Conservation (phyloP, 2,888 invertebrate genomes). For the Melanotus villosus region DNA sequence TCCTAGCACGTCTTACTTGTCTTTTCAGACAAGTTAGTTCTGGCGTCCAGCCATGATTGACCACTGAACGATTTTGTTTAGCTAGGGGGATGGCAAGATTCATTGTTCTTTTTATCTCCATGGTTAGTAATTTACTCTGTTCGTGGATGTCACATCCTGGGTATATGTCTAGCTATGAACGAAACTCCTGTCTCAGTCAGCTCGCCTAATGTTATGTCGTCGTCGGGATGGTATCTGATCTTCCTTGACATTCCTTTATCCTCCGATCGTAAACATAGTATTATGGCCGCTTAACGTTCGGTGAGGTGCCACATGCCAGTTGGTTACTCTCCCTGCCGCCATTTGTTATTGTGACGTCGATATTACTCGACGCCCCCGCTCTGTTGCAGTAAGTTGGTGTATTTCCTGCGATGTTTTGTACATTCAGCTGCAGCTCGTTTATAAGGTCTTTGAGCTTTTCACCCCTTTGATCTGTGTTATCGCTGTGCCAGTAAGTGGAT, state of each 20-base stretch:
- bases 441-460: conserved; percentile 26
- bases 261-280: not conserved
- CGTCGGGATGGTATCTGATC: too few relatives aligned
- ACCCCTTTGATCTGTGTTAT: conserved; percentile 2
- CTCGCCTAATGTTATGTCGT: too few relatives aligned
- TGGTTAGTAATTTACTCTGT: too few relatives aligned
- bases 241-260: not conserved
- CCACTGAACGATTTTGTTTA: too few relatives aligned
- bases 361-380: conserved; percentile 1
- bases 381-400: conserved; percentile 16
- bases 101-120: too few relatives aligned
- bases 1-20: too few relatives aligned
- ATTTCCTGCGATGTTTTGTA: not conserved
- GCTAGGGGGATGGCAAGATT: too few relatives aligned
- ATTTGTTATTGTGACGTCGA: conserved; percentile 20
- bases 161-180: too few relatives aligned
- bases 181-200: too few relatives aligned
- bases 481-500: conserved; percentile 29
- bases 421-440: not conserved
- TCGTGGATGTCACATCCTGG: too few relatives aligned
- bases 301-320: conserved; percentile 5
- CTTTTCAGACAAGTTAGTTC: too few relatives aligned
- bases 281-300: conserved; percentile 24
- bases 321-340: not conserved
- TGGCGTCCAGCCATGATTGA: too few relatives aligned